These are phyloP conservation scores for Caenorhabditis briggsae DNA, from an alignment of 1,140 invertebrate genomes.

Conservation along the genomic window DNA sequence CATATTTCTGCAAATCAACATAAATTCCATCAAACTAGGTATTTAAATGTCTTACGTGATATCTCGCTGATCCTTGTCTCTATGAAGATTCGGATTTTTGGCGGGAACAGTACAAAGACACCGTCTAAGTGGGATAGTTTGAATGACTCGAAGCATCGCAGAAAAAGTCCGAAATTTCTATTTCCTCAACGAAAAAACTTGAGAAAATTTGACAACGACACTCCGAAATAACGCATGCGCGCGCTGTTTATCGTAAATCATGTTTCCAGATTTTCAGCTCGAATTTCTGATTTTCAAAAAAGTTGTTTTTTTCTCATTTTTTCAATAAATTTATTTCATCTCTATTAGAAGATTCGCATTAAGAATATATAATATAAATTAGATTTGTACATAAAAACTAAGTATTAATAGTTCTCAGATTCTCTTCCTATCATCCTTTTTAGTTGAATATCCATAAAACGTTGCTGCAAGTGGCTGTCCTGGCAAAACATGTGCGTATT, in stretches of 20 bases:
- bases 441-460: conserved; percentile 35
- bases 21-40: not conserved
- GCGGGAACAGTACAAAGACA: conserved; percentile 17
- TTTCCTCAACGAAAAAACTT: not conserved
- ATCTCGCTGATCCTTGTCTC: conserved; percentile 51
- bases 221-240: conserved; percentile 37
- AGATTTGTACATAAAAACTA: not conserved
- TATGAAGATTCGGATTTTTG: conserved; percentile 57
- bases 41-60: conserved; percentile 47
- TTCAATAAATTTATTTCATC: not conserved
- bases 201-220: not conserved
- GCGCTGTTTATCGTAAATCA: conserved; percentile 23
- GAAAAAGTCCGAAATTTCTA: not conserved
- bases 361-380: not conserved
- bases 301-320: not conserved
- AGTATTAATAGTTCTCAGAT: not conserved
- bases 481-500: conserved; percentile 11
- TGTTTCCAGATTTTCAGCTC: not conserved
- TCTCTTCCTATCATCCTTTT: conserved; percentile 32
- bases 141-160: not conserved
- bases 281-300: not conserved
- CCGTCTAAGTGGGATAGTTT: not conserved
- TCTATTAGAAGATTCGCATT: not conserved
- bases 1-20: conserved; percentile 40
- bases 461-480: conserved; percentile 17